Evolutionary conservation across 23 tunicate species (phyloP), one percentile per base, ranked within the genome.

Genomic region (Halocynthia roretzi): DNA sequence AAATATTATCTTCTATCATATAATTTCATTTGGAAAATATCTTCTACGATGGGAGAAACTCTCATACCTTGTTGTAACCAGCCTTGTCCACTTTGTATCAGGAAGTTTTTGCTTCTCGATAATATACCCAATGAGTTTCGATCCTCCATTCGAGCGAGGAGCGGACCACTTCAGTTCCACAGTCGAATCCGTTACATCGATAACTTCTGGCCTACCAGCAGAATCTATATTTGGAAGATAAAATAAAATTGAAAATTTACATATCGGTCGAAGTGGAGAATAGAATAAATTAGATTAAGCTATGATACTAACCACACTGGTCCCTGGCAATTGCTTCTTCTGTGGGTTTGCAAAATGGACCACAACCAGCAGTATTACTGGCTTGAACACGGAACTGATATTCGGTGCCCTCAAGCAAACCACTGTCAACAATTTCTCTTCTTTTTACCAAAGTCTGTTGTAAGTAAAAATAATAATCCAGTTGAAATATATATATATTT

Each of bases 321-420:
- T 93, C 88, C 53, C 93, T 77, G 1, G 91, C 91, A 10, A 83
- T 53, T 6, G 61, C 77, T 6, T 87, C 81, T 52, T 94, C 85
- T 7, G 92, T 88, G 57, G 99, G 99, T 6, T 72, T 51, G 70
- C 87, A 78, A 54, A 80, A 82, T 8, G 81, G 68, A 10, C 99
- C 85, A 7, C 72, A 71, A 6, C 99, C 99, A 53, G 87, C 94
- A 12, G 87, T 55, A 58, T 94, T 94, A 23, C 82, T 80, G 51
- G 99, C 99, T 56, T 82, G 87, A 20, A 88, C 96, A 23, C 99
- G 76, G 76, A 94, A 94, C 61, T 93, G 98, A 61, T 93, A 93
- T 82, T 93, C 98, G 21, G 82, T 86, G 53, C 91, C 91, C 80
- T 93, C 98, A 52, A 93, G 76, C 8, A 93, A 75, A 67, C 71